These are phyloP conservation scores for Cichladusa arquata DNA, from an alignment of 2,113 vertebrate species.

Conservation along the genomic window DNA sequence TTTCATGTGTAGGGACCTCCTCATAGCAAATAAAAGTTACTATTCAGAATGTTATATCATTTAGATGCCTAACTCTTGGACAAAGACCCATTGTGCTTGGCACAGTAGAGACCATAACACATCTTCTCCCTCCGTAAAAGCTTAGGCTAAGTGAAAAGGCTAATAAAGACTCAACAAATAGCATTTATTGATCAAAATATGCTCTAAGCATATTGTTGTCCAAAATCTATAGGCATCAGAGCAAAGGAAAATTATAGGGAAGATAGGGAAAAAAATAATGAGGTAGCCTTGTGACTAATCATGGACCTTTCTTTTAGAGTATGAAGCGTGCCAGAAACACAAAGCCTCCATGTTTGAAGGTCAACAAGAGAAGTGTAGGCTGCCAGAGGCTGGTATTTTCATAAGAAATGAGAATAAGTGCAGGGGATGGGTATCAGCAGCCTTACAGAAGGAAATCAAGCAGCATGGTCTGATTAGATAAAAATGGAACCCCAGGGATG, in stretches of 20 bases:
- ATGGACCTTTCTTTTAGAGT: neutral
- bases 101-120: neutral
- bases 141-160: neutral
- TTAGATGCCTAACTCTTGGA: neutral
- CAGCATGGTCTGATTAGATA: fast-evolving
- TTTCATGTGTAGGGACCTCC: neutral
- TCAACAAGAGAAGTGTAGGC: neutral
- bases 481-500: neutral
- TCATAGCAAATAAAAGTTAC: neutral
- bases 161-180: neutral
- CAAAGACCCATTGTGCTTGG: neutral
- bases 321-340: neutral
- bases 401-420: neutral
- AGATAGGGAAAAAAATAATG: neutral
- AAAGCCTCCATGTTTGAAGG: neutral
- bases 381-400: neutral
- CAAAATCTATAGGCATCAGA: neutral
- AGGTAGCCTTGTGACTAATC: neutral
- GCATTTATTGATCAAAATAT: neutral
- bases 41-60: neutral
- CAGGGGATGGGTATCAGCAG: neutral
- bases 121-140: neutral
- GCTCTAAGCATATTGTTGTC: neutral
- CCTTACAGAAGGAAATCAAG: neutral
- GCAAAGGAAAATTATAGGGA: neutral